Evolutionary conservation across 2,888 invertebrate species (phyloP), one percentile per base, ranked within the genome.

Genomic region (Heliconius ethilla): DNA sequence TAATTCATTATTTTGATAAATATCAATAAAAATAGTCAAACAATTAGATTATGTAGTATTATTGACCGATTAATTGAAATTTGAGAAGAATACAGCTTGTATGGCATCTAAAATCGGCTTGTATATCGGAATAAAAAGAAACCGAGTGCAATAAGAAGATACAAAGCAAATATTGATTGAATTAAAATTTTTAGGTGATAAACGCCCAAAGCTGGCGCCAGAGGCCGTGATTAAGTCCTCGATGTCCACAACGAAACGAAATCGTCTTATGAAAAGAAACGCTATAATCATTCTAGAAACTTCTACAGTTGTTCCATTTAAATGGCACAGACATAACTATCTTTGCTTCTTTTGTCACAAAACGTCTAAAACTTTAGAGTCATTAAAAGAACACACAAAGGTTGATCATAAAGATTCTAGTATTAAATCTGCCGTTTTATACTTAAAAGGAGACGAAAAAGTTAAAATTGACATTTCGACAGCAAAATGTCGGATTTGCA

Each of bases 341-440:
- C 87, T 93, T 6, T 94, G 94, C 79, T 94, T 93, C 87, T 93
- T 87, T 81, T 94, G 94, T 80, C 92, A 92, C 82, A 84, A 86
- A n/a, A 78, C 86, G 3, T 91, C 91, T 33, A 91, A 90, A 87
- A 86, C 87, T 5, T 84, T 87, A 0, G 81, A 85, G 3, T 76
- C 82, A 0, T 84, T 95, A 2, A 93, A 92, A 86, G 89, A 89
- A 37, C 95, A 95, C 78, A 90, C 92, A 0, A 84, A 63, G 37
- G 81, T 82, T 2, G 87, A 89, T 22, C 94, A 94, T 77, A 82
- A 83, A 45, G 86, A 84, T 27, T 84, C 89, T 0, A 92, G 88
- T 66, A 82, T 91, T 1, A 89, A 89, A 86, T 85, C 91, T 0
- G 92, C 93, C 0, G 92, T 93, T 3, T 85, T 86, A 0, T 91